Conservation (phyloP, 2,888 invertebrate species). For the Papilio gigon region DNA sequence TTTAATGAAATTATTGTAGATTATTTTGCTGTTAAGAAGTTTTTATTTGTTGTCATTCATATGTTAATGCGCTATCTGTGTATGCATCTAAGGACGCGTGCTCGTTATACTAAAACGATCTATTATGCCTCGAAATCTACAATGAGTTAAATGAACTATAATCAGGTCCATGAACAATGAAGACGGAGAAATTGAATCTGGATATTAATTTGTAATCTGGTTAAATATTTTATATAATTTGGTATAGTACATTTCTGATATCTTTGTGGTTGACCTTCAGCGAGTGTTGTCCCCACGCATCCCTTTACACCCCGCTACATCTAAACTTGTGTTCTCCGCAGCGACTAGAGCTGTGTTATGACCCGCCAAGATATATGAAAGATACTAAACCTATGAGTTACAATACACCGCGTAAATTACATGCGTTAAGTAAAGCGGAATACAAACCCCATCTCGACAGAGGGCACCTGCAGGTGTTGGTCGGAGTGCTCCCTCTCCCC, state of each 20-base stretch:
- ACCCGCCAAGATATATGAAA: no score
- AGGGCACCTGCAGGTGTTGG: slow-evolving; percentile 67
- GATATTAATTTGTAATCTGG: neutral
- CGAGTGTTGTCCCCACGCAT: no score
- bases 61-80: slow-evolving; percentile 21
- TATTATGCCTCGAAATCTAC: neutral
- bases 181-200: neutral
- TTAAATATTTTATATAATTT: neutral
- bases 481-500: slow-evolving; percentile 68
- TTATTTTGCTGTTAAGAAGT: neutral
- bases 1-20: neutral
- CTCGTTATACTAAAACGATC: slow-evolving; percentile 16
- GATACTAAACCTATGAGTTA: no score
- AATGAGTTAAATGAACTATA: neutral
- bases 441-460: slow-evolving; percentile 78
- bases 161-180: neutral
- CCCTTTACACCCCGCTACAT: no score
- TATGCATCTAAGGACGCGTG: slow-evolving; percentile 29
- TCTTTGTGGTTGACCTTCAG: no score
- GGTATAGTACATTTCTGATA: no score
- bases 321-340: no score
- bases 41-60: neutral
- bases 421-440: slow-evolving; percentile 40
- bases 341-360: no score
- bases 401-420: neutral